Evolutionary conservation across 2,113 vertebrate species (phyloP), one percentile per base, ranked within the genome.

Genomic region (Okapia johnstoni): DNA sequence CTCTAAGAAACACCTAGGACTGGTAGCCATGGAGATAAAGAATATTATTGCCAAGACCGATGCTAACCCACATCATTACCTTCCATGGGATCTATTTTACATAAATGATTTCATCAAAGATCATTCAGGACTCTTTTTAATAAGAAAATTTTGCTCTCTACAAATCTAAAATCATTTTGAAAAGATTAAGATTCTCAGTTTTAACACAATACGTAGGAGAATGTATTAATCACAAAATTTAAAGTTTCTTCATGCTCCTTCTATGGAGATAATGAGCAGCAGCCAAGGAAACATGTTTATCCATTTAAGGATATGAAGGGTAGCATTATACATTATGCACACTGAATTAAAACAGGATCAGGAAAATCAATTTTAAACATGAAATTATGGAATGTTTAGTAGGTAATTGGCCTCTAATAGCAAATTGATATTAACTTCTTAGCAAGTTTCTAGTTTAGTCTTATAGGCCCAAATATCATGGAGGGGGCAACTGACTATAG

Each of bases 31-130:
- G 33, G 54, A 86, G 21, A 46, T 28, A 36, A 70, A 76, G 48
- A 30, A 55, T 33, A 60, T 52, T 63, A 61, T 1, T 36, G 33
- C 19, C 28, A 77, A 86, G 16, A 66, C 66, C 60, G 16, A 50
- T 1, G 13, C 30, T 91, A 83, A 60, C 19, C 60, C 2, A 55
- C 6, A n/a, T 23, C 28, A 63, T n/a, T 86, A 61, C 36, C 36
- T 92, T 70, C 86, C 9, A 21, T 9, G 14, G 50, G 61, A 94
- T 57, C 14, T 11, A 86, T 95, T 85, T 40, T 70, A 79, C 50
- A 86, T 93, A 88, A 81, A 95, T 79, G 83, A 95, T 83, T 89
- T 95, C 77, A 93, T 89, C 86, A 93, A 91, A 89, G 88, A 83
- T 9, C 54, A 97, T 73, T 96, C 83, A 95, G 57, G 93, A 77